Base-by-base conservation (phyloP, 2,888 invertebrate genomes). In the Leptopilina drosophilae region DNA sequence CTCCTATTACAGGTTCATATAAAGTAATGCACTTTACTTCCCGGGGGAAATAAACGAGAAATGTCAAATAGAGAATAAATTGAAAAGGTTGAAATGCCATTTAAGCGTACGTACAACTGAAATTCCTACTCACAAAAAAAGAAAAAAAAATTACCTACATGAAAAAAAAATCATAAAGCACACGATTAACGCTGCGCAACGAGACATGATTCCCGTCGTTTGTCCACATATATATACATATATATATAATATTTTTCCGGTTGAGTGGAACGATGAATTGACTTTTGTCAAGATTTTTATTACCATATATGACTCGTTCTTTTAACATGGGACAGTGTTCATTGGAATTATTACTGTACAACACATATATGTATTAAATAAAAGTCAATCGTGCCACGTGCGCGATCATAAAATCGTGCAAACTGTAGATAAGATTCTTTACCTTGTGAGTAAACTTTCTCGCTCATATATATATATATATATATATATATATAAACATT, bases 141-240 rank as follows among this genome's bases (percentile, higher is more conserved):
- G 7, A 20, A 67, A n/a, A 15, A 67, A 46, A 46, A 46, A 46
- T 40, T 11, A 49, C 9, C 9, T 49, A 11, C 12, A 11, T 49
- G 49, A 49, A 49, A 49, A 33, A 49, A 49, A 4, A 49, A 49
- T 49, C 2, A 49, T 49, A 49, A 49, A 49, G 12, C 11, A 42
- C 8, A 42, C 59, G 77, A 77, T 62, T 53, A 46, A 33, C 79
- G 82, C 85, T 88, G 89, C 82, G 87, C 91, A 91, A 86, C 91
- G 89, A 91, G 88, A 91, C 91, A 90, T 90, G 89, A 89, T 91
- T 91, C 91, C 91, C 91, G 91, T 88, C 89, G 88, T 90, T 91
- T 89, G 89, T 85, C 85, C 79, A 81, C 83, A 49, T 49, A 49
- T 49, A 49, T 49, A 49, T 49, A 49, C 12, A 49, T 49, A 49